Evolutionary conservation across 2,888 invertebrate species (phyloP).

Genomic region (Parascotia fuliginaria): DNA sequence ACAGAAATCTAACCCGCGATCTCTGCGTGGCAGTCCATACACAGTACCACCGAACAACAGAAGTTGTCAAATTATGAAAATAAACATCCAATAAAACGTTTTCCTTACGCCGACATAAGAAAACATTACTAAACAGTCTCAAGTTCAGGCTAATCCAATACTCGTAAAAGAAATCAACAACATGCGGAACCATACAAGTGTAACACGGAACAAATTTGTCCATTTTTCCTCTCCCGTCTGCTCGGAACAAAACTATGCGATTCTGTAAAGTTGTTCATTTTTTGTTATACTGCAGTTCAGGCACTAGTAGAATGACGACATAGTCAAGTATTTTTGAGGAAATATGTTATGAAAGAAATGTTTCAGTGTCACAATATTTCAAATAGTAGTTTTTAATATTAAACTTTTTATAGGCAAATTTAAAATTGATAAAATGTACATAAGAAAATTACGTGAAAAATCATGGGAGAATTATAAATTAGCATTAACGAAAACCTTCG

Average conservation of each 20-base stretch:
- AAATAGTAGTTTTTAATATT: too few species aligned
- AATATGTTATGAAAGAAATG: slow-evolving; percentile 2
- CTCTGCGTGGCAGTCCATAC: too few species aligned
- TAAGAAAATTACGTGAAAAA: too few species aligned
- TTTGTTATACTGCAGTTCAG: slow-evolving; percentile 20
- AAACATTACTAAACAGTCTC: background rate
- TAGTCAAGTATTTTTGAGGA: slow-evolving; percentile 20
- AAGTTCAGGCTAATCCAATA: background rate
- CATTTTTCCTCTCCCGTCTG: slow-evolving; percentile 22
- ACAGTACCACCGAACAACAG: too few species aligned
- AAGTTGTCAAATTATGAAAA: too few species aligned
- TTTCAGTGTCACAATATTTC: background rate
- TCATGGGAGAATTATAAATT: too few species aligned
- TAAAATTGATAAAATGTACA: too few species aligned
- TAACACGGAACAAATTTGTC: slow-evolving; percentile 1
- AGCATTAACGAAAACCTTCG: too few species aligned
- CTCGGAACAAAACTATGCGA: slow-evolving; percentile 44
- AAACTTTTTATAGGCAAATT: too few species aligned
- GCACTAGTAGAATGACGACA: slow-evolving; percentile 15
- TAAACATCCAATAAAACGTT: too few species aligned
- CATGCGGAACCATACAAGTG: slow-evolving; percentile 19
- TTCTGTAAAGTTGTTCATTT: slow-evolving; percentile 20
- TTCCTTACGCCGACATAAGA: background rate
- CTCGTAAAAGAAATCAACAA: slow-evolving; percentile 6
- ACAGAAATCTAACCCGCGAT: too few species aligned